A percentile compares a stretch with the other conserved stretches of the same genome.
Conservation (phyloP, 2,797 vertebrate species). For the Pseudomugil tenellus region DNA sequence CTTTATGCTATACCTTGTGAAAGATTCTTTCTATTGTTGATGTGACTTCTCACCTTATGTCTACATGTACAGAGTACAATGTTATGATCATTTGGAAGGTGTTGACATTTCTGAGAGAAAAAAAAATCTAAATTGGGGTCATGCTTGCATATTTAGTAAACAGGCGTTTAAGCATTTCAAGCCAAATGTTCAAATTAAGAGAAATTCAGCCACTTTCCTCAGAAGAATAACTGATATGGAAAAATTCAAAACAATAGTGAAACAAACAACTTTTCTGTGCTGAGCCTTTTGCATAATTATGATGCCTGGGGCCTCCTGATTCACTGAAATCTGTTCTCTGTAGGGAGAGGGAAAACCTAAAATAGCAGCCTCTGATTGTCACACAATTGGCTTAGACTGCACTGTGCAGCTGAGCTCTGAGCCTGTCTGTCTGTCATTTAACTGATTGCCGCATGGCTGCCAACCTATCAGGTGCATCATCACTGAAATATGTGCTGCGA, state of each 20-base stretch:
- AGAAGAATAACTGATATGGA: slow-evolving; percentile 76
- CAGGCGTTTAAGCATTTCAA: slow-evolving; percentile 60
- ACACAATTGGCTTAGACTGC: slow-evolving; percentile 84
- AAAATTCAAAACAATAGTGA: slow-evolving; percentile 78
- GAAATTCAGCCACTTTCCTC: slow-evolving; percentile 60
- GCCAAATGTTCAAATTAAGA: slow-evolving; percentile 66
- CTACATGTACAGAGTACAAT: slow-evolving; percentile 12
- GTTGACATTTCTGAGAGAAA: slow-evolving; percentile 17
- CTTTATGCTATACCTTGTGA: slow-evolving; percentile 48
- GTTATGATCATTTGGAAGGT: slow-evolving; percentile 9
- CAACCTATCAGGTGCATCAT: slow-evolving; percentile 83
- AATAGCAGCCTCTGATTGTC: slow-evolving; percentile 87
- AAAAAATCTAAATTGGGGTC: slow-evolving; percentile 45
- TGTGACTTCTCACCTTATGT: slow-evolving; percentile 18
- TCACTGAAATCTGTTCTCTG: slow-evolving; percentile 83
- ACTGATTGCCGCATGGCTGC: slow-evolving; percentile 81
- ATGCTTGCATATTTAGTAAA: slow-evolving; percentile 51
- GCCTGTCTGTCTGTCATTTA: slow-evolving; percentile 84
- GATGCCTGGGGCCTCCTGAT: slow-evolving; percentile 83
- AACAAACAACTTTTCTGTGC: slow-evolving; percentile 81
- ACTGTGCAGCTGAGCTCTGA: slow-evolving; percentile 84
- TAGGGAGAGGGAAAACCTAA: slow-evolving; percentile 77
- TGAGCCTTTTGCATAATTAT: slow-evolving; percentile 84
- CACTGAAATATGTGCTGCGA: slow-evolving; percentile 53
- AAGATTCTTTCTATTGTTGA: slow-evolving; percentile 28